These are phyloP conservation scores for Parelbella ahira DNA, from an alignment of 2,888 invertebrate genomes.

Conservation along the genomic window DNA sequence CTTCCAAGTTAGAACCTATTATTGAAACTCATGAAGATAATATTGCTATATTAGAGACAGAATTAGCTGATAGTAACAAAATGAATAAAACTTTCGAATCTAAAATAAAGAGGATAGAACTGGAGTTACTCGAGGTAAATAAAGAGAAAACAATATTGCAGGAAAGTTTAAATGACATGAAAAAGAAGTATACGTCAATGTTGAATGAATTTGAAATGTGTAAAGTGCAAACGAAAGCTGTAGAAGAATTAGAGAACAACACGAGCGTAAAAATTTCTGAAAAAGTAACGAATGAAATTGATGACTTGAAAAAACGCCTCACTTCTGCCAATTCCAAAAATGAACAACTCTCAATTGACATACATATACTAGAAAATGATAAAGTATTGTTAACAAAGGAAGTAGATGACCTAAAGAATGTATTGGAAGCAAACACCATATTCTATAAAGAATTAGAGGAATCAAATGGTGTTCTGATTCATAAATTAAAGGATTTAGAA, in stretches of 20 bases:
- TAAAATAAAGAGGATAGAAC: slow-evolving; percentile 79
- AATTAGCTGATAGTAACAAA: slow-evolving; percentile 82
- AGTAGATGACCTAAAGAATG: slow-evolving; percentile 62
- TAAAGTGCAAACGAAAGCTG: slow-evolving; percentile 67
- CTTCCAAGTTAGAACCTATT: slow-evolving; percentile 85
- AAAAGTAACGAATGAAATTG: slow-evolving; percentile 56
- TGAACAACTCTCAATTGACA: slow-evolving; percentile 73
- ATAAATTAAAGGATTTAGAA: slow-evolving; percentile 52
- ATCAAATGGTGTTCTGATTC: slow-evolving; percentile 48
- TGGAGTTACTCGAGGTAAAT: slow-evolving; percentile 69
- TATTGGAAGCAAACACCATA: slow-evolving; percentile 43
- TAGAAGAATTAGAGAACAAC: slow-evolving; percentile 70
- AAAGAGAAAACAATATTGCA: slow-evolving; percentile 68
- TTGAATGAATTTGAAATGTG: slow-evolving; percentile 61
- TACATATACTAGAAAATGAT: slow-evolving; percentile 74
- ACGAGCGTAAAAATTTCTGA: slow-evolving; percentile 46
- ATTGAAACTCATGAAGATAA: slow-evolving; percentile 87
- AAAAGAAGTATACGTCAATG: slow-evolving; percentile 76
- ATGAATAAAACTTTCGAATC: slow-evolving; percentile 82
- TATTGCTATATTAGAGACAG: slow-evolving; percentile 82
- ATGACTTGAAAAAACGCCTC: slow-evolving; percentile 63
- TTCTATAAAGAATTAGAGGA: slow-evolving; percentile 46
- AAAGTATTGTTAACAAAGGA: slow-evolving; percentile 69
- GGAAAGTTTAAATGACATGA: slow-evolving; percentile 74
- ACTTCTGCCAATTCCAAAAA: slow-evolving; percentile 58